Evolutionary conservation across 2,113 vertebrate genomes (phyloP).

Genomic region (Laticauda colubrina): DNA sequence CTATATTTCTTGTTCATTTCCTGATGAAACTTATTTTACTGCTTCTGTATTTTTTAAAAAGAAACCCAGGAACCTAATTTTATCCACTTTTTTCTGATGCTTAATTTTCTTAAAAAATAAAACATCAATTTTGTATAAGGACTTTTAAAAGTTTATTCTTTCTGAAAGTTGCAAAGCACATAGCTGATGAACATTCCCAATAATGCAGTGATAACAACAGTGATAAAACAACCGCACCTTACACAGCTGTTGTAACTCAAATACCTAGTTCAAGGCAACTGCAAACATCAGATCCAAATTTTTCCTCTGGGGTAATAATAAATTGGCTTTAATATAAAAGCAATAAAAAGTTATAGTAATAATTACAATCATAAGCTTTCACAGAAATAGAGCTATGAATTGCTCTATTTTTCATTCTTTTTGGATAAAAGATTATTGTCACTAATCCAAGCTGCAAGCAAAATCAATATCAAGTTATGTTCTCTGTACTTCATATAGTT

Average conservation of each 20-base stretch:
- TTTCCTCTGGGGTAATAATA: neutral
- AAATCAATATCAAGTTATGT: constrained; percentile 2
- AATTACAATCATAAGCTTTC: neutral
- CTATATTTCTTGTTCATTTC: neutral
- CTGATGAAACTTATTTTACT: neutral
- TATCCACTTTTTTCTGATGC: neutral
- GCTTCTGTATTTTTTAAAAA: neutral
- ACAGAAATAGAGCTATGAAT: constrained; percentile 1
- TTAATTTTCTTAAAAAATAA: neutral
- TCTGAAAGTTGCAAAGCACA: neutral
- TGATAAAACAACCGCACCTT: neutral
- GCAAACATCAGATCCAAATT: neutral
- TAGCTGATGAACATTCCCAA: too few species aligned
- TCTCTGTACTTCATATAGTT: neutral
- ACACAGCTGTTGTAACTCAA: neutral
- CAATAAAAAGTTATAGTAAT: neutral
- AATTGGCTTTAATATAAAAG: neutral
- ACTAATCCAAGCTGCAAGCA: neutral
- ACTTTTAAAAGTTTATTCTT: neutral
- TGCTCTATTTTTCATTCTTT: constrained; percentile 14
- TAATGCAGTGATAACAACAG: neutral
- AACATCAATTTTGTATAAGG: neutral
- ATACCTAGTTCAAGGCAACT: neutral
- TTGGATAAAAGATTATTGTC: neutral
- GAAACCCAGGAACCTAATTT: neutral